Percentiles rank a stretch among this genome's conserved stretches.
Conservation (phyloP, 1,140 invertebrate species). For the Drosophila gunungcola region DNA sequence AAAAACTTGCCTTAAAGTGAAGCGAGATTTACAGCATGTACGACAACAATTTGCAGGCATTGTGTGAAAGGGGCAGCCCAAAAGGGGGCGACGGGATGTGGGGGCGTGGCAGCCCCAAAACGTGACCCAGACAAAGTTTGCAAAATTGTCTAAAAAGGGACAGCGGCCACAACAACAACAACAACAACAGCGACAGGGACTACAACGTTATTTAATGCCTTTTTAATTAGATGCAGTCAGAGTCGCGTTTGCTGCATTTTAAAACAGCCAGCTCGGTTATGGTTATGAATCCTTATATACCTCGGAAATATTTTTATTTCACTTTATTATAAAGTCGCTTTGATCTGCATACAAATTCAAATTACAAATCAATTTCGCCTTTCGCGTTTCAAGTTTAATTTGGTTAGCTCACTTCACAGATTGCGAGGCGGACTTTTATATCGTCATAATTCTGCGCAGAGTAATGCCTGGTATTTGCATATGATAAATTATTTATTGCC, state of each 20-base stretch:
- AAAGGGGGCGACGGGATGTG: neutral
- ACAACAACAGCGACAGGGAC: neutral
- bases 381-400: conserved; percentile 77
- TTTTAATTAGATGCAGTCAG: conserved; percentile 78
- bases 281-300: conserved; percentile 38
- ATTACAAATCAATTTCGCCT: conserved; percentile 81
- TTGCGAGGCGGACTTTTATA: conserved; percentile 33
- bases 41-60: conserved; percentile 74
- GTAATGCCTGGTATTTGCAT: conserved; percentile 61
- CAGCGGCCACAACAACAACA: conserved; percentile 25
- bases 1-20: conserved; percentile 62
- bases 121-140: conserved; percentile 77
- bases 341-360: conserved; percentile 82
- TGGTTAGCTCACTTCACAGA: conserved; percentile 62
- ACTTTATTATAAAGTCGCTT: conserved; percentile 51
- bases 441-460: conserved; percentile 44
- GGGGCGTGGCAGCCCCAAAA: conserved; percentile 54
- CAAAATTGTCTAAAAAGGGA: conserved; percentile 62
- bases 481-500: conserved; percentile 82
- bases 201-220: conserved; percentile 71
- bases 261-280: conserved; percentile 33
- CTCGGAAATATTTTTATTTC: conserved; percentile 22
- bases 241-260: conserved; percentile 69
- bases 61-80: conserved; percentile 30
- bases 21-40: conserved; percentile 79